Conservation (phyloP, 2,797 vertebrate genomes). For the Tarsius wallacei region DNA sequence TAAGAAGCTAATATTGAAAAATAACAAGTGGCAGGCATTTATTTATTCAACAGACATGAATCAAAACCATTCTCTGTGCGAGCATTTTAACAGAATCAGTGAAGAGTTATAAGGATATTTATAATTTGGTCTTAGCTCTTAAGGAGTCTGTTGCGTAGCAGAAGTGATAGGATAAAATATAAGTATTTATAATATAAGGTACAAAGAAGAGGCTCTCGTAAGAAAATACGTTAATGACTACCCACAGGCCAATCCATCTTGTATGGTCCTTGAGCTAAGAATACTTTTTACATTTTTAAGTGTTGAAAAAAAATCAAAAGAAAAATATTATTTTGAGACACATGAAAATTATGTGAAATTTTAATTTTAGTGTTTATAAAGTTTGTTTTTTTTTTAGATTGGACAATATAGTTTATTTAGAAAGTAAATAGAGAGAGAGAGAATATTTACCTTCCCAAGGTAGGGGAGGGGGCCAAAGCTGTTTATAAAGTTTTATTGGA, state of each 20-base stretch:
- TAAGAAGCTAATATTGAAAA: constrained; percentile 46
- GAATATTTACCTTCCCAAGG: too few species aligned
- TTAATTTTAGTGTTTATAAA: neutral
- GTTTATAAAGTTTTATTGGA: neutral
- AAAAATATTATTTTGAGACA: constrained; percentile 17
- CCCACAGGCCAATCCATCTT: neutral
- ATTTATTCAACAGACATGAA: constrained; percentile 20
- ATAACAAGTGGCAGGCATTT: neutral
- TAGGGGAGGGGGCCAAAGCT: too few species aligned
- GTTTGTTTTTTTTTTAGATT: too few species aligned
- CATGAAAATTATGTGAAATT: neutral
- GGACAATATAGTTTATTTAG: too few species aligned
- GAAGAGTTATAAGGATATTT: constrained; percentile 4
- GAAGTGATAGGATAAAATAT: neutral
- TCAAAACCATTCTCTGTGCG: neutral
- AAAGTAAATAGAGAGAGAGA: too few species aligned
- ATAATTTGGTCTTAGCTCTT: neutral
- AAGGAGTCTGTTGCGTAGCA: constrained; percentile 19
- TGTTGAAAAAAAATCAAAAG: neutral
- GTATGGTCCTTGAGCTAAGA: neutral
- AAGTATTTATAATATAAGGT: constrained; percentile 6
- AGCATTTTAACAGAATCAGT: neutral
- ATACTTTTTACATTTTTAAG: constrained; percentile 34
- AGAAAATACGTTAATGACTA: constrained; percentile 10
- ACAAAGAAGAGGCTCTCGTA: neutral